Evolutionary conservation across 2,113 vertebrate species (phyloP).

Genomic region (Ceyx melanurus): DNA sequence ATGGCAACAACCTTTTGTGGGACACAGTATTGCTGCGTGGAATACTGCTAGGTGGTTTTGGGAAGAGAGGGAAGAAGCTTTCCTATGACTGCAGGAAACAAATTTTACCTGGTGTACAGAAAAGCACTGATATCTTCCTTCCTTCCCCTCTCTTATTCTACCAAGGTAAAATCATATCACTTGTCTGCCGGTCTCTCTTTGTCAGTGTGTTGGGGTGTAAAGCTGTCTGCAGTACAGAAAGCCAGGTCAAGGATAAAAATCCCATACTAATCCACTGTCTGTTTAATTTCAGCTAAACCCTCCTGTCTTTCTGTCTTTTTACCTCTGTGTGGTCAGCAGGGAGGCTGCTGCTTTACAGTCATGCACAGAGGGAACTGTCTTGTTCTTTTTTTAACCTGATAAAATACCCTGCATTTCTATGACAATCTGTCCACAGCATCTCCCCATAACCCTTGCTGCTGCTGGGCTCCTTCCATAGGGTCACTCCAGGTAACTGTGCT

Average conservation of each 20-base stretch:
- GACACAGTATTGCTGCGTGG: not conserved
- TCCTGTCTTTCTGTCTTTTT: conserved; percentile 40
- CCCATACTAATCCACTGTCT: conserved; percentile 60
- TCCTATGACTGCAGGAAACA: not conserved
- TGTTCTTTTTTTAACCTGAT: not conserved
- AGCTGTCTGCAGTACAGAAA: conserved; percentile 39
- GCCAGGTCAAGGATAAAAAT: conserved; percentile 68
- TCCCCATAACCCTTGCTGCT: not conserved
- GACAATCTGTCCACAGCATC: not conserved
- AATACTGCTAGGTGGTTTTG: not conserved
- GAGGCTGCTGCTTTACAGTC: not conserved
- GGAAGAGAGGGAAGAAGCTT: not conserved
- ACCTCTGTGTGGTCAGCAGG: conserved; percentile 3
- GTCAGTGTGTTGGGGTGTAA: not conserved
- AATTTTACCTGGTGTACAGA: not conserved
- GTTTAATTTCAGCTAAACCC: conserved; percentile 67
- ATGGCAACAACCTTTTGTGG: not conserved
- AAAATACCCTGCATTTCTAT: not conserved
- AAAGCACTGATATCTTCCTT: not conserved
- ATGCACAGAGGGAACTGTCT: not conserved
- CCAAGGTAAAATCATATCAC: not conserved
- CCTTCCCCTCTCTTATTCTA: not conserved
- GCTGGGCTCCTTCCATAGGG: not conserved
- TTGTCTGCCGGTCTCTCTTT: not conserved
- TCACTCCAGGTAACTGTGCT: not conserved